Evolutionary conservation across 2,797 vertebrate genomes (phyloP).

Genomic region (Hypotaenidia okinawae): DNA sequence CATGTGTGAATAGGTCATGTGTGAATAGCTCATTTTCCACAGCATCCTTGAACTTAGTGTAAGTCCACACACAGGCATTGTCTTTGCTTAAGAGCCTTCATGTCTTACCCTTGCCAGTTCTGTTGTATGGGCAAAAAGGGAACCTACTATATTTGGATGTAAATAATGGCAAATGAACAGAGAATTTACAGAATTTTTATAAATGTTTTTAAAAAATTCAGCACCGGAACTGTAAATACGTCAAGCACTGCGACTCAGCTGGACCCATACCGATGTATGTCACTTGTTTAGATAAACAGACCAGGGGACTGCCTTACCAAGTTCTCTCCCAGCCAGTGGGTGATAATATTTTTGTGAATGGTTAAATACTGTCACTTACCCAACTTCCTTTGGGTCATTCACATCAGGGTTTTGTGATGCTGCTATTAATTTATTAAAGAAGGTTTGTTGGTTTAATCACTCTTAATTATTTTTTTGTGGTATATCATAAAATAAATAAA

Average conservation of each 20-base stretch:
- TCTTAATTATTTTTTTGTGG: constrained; percentile 29
- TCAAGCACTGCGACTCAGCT: constrained; percentile 30
- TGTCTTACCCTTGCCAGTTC: constrained; percentile 44
- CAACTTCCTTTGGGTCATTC: constrained; percentile 75
- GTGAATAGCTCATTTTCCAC: constrained; percentile 54
- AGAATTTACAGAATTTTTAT: constrained; percentile 74
- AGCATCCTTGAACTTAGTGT: constrained; percentile 4
- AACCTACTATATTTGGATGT: constrained; percentile 63
- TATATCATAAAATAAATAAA: constrained; percentile 30
- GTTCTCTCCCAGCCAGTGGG: constrained; percentile 35
- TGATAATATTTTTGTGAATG: constrained; percentile 62
- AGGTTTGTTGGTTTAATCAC: constrained; percentile 75
- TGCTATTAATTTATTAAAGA: constrained; percentile 92
- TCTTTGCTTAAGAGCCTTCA: constrained; percentile 16
- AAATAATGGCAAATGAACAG: constrained; percentile 64
- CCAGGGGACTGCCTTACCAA: constrained; percentile 62
- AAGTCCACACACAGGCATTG: constrained; percentile 8
- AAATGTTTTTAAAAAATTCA: constrained; percentile 65
- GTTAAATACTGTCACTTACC: constrained; percentile 69
- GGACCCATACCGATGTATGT: constrained; percentile 53
- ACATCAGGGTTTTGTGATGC: constrained; percentile 85
- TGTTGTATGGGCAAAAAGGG: constrained; percentile 59
- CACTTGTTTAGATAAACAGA: constrained; percentile 44
- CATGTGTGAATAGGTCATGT: constrained; percentile 46
- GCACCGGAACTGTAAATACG: constrained; percentile 58